Conservation (phyloP, 1,140 invertebrate species). For the Drosophila biarmipes region DNA sequence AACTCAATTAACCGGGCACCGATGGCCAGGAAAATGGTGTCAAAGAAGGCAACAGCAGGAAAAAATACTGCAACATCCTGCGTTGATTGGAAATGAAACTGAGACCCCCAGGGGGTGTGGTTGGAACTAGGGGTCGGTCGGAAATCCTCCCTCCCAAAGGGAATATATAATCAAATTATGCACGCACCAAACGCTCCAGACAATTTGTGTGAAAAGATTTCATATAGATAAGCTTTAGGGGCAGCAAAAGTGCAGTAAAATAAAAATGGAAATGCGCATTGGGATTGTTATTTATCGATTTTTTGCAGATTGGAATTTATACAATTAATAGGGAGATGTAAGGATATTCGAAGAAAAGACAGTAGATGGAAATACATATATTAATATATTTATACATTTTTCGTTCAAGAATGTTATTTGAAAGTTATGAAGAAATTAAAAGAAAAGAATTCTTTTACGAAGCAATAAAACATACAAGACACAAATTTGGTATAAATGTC, state of each 20-base stretch:
- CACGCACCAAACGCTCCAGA: conserved; percentile 36
- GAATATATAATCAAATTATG: conserved; percentile 55
- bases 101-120: conserved; percentile 25
- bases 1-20: conserved; percentile 58
- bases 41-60: conserved; percentile 32
- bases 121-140: background rate
- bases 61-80: conserved; percentile 40
- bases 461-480: too few species aligned
- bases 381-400: background rate
- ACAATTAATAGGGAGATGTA: background rate
- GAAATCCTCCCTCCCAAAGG: background rate
- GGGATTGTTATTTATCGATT: conserved; percentile 12
- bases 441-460: too few species aligned
- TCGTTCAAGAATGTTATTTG: background rate
- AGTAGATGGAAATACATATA: too few species aligned
- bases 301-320: background rate
- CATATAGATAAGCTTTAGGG: conserved; percentile 17
- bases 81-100: conserved; percentile 47
- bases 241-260: conserved; percentile 19
- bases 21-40: conserved; percentile 26
- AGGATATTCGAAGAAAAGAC: background rate
- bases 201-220: conserved; percentile 45
- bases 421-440: too few species aligned
- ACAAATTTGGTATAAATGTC: too few species aligned
- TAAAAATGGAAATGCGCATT: background rate